These are phyloP conservation scores for Pimephales promelas DNA, from an alignment of 2,113 vertebrate genomes.

Conservation along the genomic window DNA sequence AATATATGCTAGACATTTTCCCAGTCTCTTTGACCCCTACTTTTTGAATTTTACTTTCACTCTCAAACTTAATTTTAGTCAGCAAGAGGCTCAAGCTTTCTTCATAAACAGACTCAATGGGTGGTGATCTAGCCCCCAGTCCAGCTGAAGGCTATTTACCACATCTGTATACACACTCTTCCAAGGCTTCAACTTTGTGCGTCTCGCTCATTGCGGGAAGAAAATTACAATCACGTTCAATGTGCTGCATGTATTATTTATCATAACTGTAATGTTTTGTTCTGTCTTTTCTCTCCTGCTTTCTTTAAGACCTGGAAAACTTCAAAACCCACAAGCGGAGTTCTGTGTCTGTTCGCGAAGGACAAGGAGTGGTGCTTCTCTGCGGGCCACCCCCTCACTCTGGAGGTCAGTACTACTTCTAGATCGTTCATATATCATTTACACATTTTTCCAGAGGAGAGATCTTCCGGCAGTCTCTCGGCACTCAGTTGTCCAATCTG, in stretches of 20 bases:
- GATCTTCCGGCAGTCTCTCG: neutral
- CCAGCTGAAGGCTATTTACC: slow-evolving; percentile 60
- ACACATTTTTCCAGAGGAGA: slow-evolving; percentile 31
- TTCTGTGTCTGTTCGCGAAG: slow-evolving; percentile 91
- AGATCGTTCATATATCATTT: slow-evolving; percentile 16
- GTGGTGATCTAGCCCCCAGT: slow-evolving; percentile 55
- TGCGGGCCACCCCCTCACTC: slow-evolving; percentile 93
- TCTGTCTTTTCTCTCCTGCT: neutral
- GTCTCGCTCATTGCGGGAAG: neutral
- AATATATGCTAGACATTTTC: neutral
- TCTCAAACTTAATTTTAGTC: neutral
- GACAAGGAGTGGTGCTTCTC: slow-evolving; percentile 95
- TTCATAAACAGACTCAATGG: slow-evolving; percentile 45
- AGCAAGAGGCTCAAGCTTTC: slow-evolving; percentile 28
- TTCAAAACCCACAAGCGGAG: slow-evolving; percentile 90
- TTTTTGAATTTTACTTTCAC: slow-evolving; percentile 20
- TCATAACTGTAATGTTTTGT: neutral
- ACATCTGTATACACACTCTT: slow-evolving; percentile 30
- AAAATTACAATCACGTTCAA: neutral
- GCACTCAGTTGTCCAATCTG: slow-evolving; percentile 28
- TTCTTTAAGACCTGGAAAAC: slow-evolving; percentile 88
- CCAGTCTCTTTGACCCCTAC: slow-evolving; percentile 27
- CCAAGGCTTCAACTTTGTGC: slow-evolving; percentile 1
- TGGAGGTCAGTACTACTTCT: slow-evolving; percentile 77
- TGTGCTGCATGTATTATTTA: neutral